phyloP scores from a whole-genome alignment of 1,140 invertebrate genomes.

The Nomia melanderi region DNA sequence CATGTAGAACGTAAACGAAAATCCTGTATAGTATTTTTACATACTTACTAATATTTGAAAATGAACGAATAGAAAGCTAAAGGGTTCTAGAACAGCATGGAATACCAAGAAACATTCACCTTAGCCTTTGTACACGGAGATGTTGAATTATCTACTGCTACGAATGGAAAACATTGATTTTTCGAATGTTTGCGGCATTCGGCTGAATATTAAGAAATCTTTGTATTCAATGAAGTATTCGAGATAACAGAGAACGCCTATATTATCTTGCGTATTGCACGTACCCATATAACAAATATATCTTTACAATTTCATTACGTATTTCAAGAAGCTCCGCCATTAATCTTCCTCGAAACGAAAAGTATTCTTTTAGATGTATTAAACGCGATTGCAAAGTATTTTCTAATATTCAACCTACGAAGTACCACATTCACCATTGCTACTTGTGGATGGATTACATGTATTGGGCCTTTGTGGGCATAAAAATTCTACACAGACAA shows the following conservation, averaged over 20 bases:
- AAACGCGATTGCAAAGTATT: constrained; percentile 38
- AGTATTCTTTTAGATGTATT: not conserved
- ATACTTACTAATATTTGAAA: constrained; percentile 5
- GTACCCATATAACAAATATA: not conserved
- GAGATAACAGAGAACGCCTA: not conserved
- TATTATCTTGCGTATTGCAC: constrained; percentile 8
- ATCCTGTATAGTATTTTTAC: not conserved
- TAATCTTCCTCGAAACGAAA: too few species aligned
- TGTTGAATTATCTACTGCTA: constrained; percentile 72
- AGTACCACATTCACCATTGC: constrained; percentile 68
- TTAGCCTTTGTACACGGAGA: constrained; percentile 75
- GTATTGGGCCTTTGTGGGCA: constrained; percentile 76
- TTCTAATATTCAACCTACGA: constrained; percentile 69
- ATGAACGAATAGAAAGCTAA: constrained; percentile 17
- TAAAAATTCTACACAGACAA: constrained; percentile 76
- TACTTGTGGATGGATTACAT: constrained; percentile 79
- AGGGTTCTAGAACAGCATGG: constrained; percentile 1
- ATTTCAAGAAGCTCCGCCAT: too few species aligned
- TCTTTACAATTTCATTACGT: not conserved
- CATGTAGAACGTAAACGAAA: constrained; percentile 2
- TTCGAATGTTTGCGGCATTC: constrained; percentile 66
- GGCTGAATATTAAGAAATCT: constrained; percentile 66
- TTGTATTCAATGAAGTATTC: not conserved
- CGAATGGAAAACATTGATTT: constrained; percentile 79
- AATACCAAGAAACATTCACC: constrained; percentile 68